Conservation (phyloP, 1,140 invertebrate genomes). For the Drosophila azteca region DNA sequence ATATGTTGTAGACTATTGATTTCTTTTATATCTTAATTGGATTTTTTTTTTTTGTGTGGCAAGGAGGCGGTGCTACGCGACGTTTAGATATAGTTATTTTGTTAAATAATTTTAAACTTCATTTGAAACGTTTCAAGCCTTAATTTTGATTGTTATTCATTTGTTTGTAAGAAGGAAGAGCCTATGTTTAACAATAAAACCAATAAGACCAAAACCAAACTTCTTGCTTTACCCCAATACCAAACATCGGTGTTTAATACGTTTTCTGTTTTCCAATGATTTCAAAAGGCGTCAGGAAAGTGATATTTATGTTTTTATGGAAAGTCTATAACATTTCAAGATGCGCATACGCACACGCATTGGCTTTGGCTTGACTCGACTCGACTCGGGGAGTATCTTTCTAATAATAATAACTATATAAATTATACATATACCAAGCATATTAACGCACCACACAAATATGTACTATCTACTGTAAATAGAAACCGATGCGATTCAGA, state of each 20-base stretch:
- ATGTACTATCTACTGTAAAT: no score
- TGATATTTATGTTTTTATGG: constrained; percentile 60
- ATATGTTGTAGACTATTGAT: constrained; percentile 29
- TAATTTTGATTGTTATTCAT: constrained; percentile 64
- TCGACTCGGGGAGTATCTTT: constrained; percentile 1
- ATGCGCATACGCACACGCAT: constrained; percentile 17
- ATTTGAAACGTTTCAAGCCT: constrained; percentile 51
- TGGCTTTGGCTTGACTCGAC: constrained; percentile 54
- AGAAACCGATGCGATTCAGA: background rate
- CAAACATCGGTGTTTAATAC: background rate
- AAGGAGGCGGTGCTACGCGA: constrained; percentile 20
- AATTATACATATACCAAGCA: no score
- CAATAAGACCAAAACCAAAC: constrained; percentile 51
- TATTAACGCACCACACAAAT: no score
- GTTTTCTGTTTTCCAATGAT: constrained; percentile 15
- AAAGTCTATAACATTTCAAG: constrained; percentile 10
- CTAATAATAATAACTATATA: no score
- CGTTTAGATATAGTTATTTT: constrained; percentile 62
- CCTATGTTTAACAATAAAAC: constrained; percentile 60
- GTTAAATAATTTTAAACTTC: constrained; percentile 79
- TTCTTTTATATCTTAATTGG: constrained; percentile 7
- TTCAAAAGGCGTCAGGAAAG: constrained; percentile 32
- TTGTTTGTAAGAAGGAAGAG: constrained; percentile 44
- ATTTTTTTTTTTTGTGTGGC: constrained; percentile 34
- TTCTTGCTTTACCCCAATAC: constrained; percentile 3